These are phyloP conservation scores for Dissostichus mawsoni DNA, from an alignment of 2,113 vertebrate genomes.

Conservation along the genomic window DNA sequence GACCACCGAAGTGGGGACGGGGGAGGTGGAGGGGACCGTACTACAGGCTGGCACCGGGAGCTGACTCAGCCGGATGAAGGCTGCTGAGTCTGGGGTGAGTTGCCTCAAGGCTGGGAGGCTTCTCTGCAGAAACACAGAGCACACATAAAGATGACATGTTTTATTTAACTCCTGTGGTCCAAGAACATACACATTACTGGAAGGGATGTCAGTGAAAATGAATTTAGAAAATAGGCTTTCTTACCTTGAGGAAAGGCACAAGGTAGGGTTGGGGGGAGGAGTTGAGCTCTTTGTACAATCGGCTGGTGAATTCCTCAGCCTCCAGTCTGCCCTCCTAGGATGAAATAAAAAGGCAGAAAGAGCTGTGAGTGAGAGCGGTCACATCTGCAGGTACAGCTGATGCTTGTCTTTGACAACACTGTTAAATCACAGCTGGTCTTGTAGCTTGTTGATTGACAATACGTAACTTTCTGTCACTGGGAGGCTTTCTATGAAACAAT, in stretches of 20 bases:
- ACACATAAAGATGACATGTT: not conserved
- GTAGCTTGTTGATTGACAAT: too few species aligned
- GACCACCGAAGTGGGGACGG: constrained; percentile 72
- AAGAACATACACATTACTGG: not conserved
- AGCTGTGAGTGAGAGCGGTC: not conserved
- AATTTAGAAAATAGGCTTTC: not conserved
- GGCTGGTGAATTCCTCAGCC: constrained; percentile 97
- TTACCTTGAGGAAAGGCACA: constrained; percentile 99
- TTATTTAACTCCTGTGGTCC: not conserved
- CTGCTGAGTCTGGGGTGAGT: constrained; percentile 93
- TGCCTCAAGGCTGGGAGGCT: constrained; percentile 97
- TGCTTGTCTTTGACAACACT: too few species aligned
- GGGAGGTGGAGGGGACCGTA: constrained; percentile 80
- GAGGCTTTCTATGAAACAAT: too few species aligned
- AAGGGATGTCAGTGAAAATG: not conserved
- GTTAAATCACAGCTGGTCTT: too few species aligned
- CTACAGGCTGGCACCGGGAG: constrained; percentile 85
- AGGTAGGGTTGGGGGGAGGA: constrained; percentile 98
- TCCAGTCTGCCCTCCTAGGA: constrained; percentile 94
- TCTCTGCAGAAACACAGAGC: constrained; percentile 82
- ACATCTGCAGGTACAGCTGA: not conserved
- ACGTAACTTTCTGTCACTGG: too few species aligned
- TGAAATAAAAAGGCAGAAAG: not conserved
- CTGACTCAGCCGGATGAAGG: constrained; percentile 98
- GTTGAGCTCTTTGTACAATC: constrained; percentile 96